Evolutionary conservation across 2,113 vertebrate species (phyloP).

Genomic region (Planiliza haematocheilus): DNA sequence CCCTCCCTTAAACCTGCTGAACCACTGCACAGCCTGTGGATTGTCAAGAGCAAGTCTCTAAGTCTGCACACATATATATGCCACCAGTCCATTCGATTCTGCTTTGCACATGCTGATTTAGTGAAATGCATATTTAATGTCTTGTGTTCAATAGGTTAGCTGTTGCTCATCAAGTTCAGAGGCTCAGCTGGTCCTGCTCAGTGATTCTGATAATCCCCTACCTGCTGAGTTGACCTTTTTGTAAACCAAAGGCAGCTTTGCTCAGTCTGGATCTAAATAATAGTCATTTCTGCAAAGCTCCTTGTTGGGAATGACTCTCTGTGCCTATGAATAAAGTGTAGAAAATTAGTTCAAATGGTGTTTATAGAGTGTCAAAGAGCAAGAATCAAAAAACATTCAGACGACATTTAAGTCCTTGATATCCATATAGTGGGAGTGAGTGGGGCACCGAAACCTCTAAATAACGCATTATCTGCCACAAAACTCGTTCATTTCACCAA

Average conservation of each 20-base stretch:
- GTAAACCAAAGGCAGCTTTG: constrained; percentile 64
- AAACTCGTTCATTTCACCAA: no score
- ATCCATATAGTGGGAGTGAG: no score
- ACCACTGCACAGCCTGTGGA: constrained; percentile 25
- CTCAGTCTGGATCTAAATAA: constrained; percentile 38
- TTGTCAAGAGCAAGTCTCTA: constrained; percentile 42
- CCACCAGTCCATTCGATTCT: constrained; percentile 37
- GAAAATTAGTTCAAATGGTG: no score
- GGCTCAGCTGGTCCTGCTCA: constrained; percentile 63
- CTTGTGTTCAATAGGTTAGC: constrained; percentile 52
- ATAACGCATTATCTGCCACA: no score
- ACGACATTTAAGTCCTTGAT: no score
- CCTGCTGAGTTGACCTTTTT: constrained; percentile 77
- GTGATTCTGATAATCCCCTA: constrained; percentile 68
- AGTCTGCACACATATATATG: constrained; percentile 45
- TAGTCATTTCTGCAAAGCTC: constrained; percentile 31
- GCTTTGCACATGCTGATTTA: constrained; percentile 53
- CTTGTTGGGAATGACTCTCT: constrained; percentile 22
- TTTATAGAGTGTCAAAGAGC: no score
- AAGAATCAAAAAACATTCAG: no score
- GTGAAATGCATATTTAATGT: constrained; percentile 72
- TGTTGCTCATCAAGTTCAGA: constrained; percentile 59
- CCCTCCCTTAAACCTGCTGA: not conserved
- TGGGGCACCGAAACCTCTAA: no score
- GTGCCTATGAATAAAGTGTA: no score